Percentiles rank a stretch among this genome's conserved stretches.
Evolutionary conservation across 2,888 invertebrate genomes (phyloP).

Genomic region (Saturnia pavonia): DNA sequence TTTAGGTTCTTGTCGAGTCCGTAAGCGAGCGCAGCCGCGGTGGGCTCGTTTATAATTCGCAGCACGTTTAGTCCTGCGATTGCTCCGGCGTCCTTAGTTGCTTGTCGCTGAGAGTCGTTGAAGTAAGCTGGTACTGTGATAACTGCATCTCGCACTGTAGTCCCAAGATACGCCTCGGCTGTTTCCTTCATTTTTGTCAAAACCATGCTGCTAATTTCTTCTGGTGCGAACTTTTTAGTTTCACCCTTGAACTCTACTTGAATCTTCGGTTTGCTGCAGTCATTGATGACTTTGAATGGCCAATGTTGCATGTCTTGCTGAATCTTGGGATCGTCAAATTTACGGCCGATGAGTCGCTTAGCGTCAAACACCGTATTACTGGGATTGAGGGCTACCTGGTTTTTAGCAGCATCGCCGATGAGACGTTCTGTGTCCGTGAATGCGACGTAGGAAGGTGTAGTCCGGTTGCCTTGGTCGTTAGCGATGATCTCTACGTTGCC

Average conservation of each 20-base stretch:
- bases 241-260: constrained; percentile 86
- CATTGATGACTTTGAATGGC: constrained; percentile 89
- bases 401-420: constrained; percentile 93
- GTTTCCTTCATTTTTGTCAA: constrained; percentile 82
- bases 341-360: constrained; percentile 90
- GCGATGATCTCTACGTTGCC: constrained; percentile 92
- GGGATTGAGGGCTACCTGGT: constrained; percentile 90
- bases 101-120: constrained; percentile 88
- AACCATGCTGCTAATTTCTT: constrained; percentile 88
- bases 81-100: constrained; percentile 92
- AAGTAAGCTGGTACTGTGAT: constrained; percentile 91
- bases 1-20: constrained; percentile 86
- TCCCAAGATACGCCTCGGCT: constrained; percentile 87
- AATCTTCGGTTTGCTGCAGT: constrained; percentile 85
- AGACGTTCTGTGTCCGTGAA: constrained; percentile 92
- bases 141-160: constrained; percentile 86
- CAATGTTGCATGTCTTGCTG: constrained; percentile 91
- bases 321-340: constrained; percentile 88
- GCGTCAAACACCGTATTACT: constrained; percentile 87
- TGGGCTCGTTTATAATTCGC: constrained; percentile 92
- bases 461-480: constrained; percentile 94
- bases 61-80: constrained; percentile 90
- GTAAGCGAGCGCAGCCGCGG: constrained; percentile 88
- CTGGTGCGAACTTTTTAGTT: constrained; percentile 84
- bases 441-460: constrained; percentile 93